Conservation (phyloP, 2,797 vertebrate species). For the Monodelphis domestica region DNA sequence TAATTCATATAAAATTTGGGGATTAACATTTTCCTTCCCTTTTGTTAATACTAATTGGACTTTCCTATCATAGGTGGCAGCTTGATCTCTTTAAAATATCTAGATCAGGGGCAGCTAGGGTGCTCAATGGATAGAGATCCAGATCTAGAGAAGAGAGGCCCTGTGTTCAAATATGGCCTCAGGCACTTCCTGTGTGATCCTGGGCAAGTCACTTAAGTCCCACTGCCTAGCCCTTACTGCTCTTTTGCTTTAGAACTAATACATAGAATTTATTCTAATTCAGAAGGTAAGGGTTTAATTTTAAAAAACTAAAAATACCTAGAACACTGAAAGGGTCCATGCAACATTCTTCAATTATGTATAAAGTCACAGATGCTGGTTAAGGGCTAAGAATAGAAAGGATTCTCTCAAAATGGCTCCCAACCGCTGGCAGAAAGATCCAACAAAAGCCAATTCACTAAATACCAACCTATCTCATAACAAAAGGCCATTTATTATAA, state of each 20-base stretch:
- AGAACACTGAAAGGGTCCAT: conserved; percentile 68
- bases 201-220: too few relatives aligned
- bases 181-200: too few relatives aligned
- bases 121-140: too few relatives aligned
- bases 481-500: conserved; percentile 77
- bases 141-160: too few relatives aligned
- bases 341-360: conserved; percentile 79
- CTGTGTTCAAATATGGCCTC: too few relatives aligned
- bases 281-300: too few relatives aligned
- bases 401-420: conserved; percentile 67
- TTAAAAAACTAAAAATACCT: too few relatives aligned
- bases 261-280: too few relatives aligned
- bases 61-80: conserved; percentile 70
- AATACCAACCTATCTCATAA: conserved; percentile 71
- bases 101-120: too few relatives aligned
- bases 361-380: conserved; percentile 76
- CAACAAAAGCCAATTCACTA: conserved; percentile 76
- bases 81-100: conserved; percentile 66
- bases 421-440: conserved; percentile 66
- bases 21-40: conserved; percentile 25
- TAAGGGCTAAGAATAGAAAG: conserved; percentile 78
- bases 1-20: conserved; percentile 59
- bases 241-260: too few relatives aligned
- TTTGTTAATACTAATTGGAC: conserved; percentile 51
- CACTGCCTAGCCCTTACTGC: too few relatives aligned